Evolutionary conservation across 2,888 invertebrate species (phyloP).

Genomic region (Philereme transversata): DNA sequence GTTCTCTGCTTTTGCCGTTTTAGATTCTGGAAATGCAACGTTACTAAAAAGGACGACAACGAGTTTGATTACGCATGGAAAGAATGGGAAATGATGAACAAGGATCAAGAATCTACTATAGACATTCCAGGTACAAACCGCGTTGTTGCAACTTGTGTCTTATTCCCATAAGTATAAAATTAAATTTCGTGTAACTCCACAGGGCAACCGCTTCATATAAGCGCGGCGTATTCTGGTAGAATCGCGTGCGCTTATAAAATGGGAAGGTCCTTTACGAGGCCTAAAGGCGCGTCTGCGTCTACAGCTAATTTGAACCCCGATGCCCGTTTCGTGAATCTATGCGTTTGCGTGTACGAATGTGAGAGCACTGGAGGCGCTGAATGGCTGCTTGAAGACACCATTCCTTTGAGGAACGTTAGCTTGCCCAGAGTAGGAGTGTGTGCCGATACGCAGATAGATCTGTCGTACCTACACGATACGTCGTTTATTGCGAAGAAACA

Average conservation of each 20-base stretch:
- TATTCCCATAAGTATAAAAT: slow-evolving; percentile 4
- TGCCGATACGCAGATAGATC: slow-evolving; percentile 91
- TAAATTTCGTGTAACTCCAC: slow-evolving; percentile 35
- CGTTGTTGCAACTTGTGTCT: slow-evolving; percentile 5
- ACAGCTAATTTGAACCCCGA: slow-evolving; percentile 73
- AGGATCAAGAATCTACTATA: slow-evolving; percentile 85
- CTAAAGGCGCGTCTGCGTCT: slow-evolving; percentile 89
- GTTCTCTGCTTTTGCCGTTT: background rate
- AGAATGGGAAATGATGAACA: slow-evolving; percentile 95
- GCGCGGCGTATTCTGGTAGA: slow-evolving; percentile 98
- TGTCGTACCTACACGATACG: slow-evolving; percentile 92
- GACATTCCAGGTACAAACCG: slow-evolving; percentile 87
- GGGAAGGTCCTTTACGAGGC: slow-evolving; percentile 94
- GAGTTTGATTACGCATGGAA: slow-evolving; percentile 89
- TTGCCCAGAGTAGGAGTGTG: slow-evolving; percentile 91
- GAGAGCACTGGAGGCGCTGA: slow-evolving; percentile 97
- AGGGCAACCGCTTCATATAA: slow-evolving; percentile 95
- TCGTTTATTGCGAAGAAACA: slow-evolving; percentile 92
- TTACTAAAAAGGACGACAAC: slow-evolving; percentile 77
- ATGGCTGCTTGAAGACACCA: slow-evolving; percentile 98
- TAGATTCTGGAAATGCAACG: slow-evolving; percentile 94
- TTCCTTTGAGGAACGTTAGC: slow-evolving; percentile 96
- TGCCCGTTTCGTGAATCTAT: slow-evolving; percentile 93
- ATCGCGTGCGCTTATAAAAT: slow-evolving; percentile 99
- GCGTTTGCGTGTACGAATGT: slow-evolving; percentile 99